These are phyloP conservation scores for Prionace glauca DNA, from an alignment of 2,797 vertebrate species.

Conservation along the genomic window DNA sequence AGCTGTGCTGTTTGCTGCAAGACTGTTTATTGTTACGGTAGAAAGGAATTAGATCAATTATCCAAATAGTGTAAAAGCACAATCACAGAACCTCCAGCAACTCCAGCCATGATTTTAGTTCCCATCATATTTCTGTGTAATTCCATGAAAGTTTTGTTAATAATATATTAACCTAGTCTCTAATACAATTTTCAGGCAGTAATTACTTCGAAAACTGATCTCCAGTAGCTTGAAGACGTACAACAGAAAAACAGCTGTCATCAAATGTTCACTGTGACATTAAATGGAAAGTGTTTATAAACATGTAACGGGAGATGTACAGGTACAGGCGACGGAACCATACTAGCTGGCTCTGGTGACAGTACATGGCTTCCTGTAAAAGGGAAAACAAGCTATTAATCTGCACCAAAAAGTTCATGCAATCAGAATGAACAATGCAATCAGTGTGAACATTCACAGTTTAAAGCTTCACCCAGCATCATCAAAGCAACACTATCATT, in stretches of 20 bases:
- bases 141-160: background rate
- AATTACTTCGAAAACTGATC: background rate
- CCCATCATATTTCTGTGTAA: background rate
- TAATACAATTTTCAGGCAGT: background rate
- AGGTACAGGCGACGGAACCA: slow-evolving; percentile 86
- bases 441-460: background rate
- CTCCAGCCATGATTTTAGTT: background rate
- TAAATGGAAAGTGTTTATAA: slow-evolving; percentile 74
- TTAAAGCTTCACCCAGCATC: too few species aligned
- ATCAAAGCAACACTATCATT: background rate
- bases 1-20: background rate
- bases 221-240: background rate
- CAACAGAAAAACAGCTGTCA: background rate
- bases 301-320: slow-evolving; percentile 82
- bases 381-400: slow-evolving; percentile 37
- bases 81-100: background rate
- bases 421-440: background rate
- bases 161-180: background rate
- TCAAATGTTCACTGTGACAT: slow-evolving; percentile 51
- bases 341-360: slow-evolving; percentile 80
- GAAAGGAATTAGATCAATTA: background rate
- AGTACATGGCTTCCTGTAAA: slow-evolving; percentile 77
- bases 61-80: background rate
- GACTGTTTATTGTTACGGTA: background rate
- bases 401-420: background rate